These are phyloP conservation scores for Uloborus plumipes DNA, from an alignment of 2,888 invertebrate genomes.

Conservation along the genomic window DNA sequence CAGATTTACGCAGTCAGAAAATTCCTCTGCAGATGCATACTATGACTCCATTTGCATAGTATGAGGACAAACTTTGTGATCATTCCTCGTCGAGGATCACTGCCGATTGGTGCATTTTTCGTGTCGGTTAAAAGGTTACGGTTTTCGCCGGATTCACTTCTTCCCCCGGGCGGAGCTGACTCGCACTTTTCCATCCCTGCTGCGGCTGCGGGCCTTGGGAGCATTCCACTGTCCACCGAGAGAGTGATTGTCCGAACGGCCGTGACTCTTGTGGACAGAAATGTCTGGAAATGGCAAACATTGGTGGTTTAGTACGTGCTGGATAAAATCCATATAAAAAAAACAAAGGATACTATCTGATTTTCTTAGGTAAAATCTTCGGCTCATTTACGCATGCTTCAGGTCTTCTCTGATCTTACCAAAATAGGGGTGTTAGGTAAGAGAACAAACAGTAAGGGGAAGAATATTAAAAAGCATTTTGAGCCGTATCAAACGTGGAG, in stretches of 20 bases:
- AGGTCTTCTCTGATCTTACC: too few species aligned
- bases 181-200: slow-evolving; percentile 35
- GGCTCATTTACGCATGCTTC: too few species aligned
- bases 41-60: slow-evolving; percentile 33
- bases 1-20: slow-evolving; percentile 27
- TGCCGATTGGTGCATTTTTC: slow-evolving; percentile 1
- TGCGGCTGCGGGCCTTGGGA: slow-evolving; percentile 55
- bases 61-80: slow-evolving; percentile 19
- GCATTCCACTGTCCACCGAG: slow-evolving; percentile 31
- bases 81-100: background rate
- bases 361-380: too few species aligned
- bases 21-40: slow-evolving; percentile 30
- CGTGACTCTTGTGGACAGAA: slow-evolving; percentile 55
- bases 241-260: slow-evolving; percentile 49
- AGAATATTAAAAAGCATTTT: too few species aligned
- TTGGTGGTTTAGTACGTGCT: background rate
- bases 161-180: slow-evolving; percentile 35
- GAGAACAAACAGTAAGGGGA: too few species aligned
- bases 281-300: slow-evolving; percentile 24
- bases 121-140: background rate
- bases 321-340: too few species aligned
- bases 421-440: too few species aligned
- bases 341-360: too few species aligned
- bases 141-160: slow-evolving; percentile 27
- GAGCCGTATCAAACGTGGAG: too few species aligned